Evolutionary conservation across 2,113 vertebrate species (phyloP).

Genomic region (Pachyramphus minor): DNA sequence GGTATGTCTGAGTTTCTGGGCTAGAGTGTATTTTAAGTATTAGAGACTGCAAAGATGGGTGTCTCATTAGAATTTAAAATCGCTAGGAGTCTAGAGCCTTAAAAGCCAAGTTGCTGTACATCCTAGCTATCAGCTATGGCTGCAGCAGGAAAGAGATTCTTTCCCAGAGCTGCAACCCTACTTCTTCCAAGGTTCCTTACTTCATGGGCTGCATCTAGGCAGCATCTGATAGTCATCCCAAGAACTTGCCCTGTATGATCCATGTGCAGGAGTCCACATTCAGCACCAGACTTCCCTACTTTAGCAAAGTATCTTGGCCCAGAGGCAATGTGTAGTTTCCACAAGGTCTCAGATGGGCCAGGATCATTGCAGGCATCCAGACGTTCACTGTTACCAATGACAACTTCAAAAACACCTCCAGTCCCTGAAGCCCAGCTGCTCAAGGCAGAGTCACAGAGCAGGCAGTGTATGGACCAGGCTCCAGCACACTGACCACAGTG

Average conservation of each 20-base stretch:
- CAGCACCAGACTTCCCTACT: not conserved
- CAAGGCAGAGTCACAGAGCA: not conserved
- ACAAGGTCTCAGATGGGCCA: not conserved
- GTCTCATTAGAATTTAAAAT: not conserved
- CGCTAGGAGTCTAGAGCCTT: not conserved
- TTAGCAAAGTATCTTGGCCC: not conserved
- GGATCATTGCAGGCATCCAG: not conserved
- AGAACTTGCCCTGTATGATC: not conserved
- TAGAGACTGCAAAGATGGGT: not conserved
- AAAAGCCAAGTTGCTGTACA: not conserved
- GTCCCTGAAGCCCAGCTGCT: not conserved
- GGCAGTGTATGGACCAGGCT: not conserved
- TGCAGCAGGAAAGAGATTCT: not conserved
- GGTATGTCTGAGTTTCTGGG: not conserved
- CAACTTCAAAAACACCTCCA: not conserved
- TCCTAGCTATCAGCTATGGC: not conserved
- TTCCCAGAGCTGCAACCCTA: not conserved
- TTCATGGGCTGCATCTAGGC: not conserved
- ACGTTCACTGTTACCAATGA: not conserved
- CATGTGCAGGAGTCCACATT: not conserved
- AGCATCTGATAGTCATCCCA: not conserved
- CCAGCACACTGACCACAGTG: fast-evolving
- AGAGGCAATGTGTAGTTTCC: not conserved
- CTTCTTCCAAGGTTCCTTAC: not conserved
- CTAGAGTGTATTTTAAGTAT: not conserved